A percentile compares a stretch with the other conserved stretches of the same genome.
Conservation (phyloP, 2,113 vertebrate genomes). For the Myanophis thanlyinensis region DNA sequence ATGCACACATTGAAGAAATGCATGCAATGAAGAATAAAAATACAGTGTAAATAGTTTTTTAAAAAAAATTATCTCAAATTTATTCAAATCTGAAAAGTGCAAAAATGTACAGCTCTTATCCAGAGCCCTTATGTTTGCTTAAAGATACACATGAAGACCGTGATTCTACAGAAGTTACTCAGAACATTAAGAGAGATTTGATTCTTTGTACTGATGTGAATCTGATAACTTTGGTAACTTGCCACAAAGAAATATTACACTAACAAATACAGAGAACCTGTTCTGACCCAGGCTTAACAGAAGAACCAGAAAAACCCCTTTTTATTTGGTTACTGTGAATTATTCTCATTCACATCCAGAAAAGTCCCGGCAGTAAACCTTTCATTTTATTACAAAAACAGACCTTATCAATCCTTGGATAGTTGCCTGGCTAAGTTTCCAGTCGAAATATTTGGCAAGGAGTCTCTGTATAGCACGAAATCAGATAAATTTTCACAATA, state of each 20-base stretch:
- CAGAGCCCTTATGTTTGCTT: background rate
- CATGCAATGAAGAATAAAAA: background rate
- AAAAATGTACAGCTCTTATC: background rate
- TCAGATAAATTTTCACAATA: too few relatives aligned
- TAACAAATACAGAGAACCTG: background rate
- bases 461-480: too few relatives aligned
- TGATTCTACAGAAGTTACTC: background rate
- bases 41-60: background rate
- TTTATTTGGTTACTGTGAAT: too few relatives aligned
- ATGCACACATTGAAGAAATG: background rate
- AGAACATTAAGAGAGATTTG: background rate
- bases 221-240: background rate
- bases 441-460: too few relatives aligned
- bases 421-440: too few relatives aligned
- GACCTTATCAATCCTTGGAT: too few relatives aligned
- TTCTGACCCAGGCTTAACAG: too few relatives aligned
- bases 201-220: background rate
- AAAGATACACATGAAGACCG: background rate
- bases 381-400: too few relatives aligned
- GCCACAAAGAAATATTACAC: background rate
- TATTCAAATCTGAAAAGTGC: background rate
- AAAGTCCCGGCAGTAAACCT: too few relatives aligned
- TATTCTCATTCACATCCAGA: too few relatives aligned
- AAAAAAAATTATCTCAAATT: background rate
- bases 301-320: too few relatives aligned